Base-by-base conservation (phyloP, 2,888 invertebrate genomes). In the Lampropteryx suffumata region DNA sequence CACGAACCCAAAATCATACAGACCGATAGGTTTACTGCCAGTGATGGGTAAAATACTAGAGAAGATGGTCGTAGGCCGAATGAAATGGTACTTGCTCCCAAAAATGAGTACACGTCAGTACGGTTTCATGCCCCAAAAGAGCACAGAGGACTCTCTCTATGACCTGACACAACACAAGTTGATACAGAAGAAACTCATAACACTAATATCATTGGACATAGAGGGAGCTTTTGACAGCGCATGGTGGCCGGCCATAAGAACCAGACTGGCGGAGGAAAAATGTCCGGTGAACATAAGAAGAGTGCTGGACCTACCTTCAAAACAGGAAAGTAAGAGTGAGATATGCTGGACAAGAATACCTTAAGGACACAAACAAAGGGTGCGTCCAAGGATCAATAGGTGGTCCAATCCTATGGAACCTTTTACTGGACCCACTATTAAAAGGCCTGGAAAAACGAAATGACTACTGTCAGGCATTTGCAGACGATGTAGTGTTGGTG, bases 11-110 rank as follows among this genome's bases (percentile, higher is more conserved):
- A 65, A 62, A 24, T 50, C 59, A 0, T 61, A 60, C n/a, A 36
- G 62, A 29, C 63, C 62, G 0, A 63, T 66, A 5, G 64, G 64
- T 0, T 43, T 64, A 0, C 49, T 67, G 30, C 54, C 62, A 0
- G 50, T 65, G 0, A 30, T 67, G 2, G 60, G 57, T 4, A 54
- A 61, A 26, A 40, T 61, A 0, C 12, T 53, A 1, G 37, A 45
- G 8, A 45, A 45, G 8, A 32, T 37, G 45, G 1, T 32, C 2
- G 9, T 45, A 0, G 10, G 26, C 0, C 12, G 45, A 2, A 6
- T 45, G 0, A 36, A 32, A 10, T 32, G 37, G 51, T 42, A 51
- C 11, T 1, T 41, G 1, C 1, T 41, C 5, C 51, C 41, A 0
- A 3, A 13, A 7, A 10, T 43, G 1, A 43, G 39, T 11, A 10